These are phyloP conservation scores for Euura lappo DNA, from an alignment of 1,140 invertebrate species.

Conservation along the genomic window DNA sequence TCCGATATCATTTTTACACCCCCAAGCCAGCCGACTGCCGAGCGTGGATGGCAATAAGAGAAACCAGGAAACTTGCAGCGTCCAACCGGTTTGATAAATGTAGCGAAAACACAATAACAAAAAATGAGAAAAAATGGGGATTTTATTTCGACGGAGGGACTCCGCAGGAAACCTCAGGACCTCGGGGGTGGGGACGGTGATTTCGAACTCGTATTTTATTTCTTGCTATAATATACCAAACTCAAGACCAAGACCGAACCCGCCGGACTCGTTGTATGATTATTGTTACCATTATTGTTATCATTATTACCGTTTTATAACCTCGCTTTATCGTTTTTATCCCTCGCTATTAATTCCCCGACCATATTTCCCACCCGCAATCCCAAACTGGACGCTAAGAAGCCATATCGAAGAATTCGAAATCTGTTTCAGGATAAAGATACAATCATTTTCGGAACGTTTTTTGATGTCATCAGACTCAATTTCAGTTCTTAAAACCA, in stretches of 20 bases:
- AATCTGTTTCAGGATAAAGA: no score
- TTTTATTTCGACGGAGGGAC: conserved; percentile 9
- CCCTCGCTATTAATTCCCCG: not conserved
- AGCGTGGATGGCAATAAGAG: conserved; percentile 7
- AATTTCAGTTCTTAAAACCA: no score
- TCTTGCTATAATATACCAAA: not conserved
- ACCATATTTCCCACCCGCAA: not conserved
- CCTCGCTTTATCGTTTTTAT: not conserved
- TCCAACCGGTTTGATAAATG: conserved; percentile 9
- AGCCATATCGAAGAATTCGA: no score
- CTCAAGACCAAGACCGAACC: not conserved
- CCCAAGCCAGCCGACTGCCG: not conserved
- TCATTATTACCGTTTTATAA: not conserved
- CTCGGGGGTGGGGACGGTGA: not conserved
- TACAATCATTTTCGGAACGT: no score
- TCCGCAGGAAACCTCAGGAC: not conserved
- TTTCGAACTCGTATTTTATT: conserved; percentile 5
- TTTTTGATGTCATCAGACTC: no score
- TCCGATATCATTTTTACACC: no score
- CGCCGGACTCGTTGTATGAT: not conserved
- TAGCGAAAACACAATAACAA: conserved; percentile 13
- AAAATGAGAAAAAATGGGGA: conserved; percentile 7
- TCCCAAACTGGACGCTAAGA: not conserved
- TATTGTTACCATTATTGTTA: conserved; percentile 1
- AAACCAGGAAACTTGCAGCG: not conserved